Evolutionary conservation across 2,797 vertebrate genomes (phyloP), one percentile per base, ranked within the genome.

Genomic region (Poeciliopsis infans): DNA sequence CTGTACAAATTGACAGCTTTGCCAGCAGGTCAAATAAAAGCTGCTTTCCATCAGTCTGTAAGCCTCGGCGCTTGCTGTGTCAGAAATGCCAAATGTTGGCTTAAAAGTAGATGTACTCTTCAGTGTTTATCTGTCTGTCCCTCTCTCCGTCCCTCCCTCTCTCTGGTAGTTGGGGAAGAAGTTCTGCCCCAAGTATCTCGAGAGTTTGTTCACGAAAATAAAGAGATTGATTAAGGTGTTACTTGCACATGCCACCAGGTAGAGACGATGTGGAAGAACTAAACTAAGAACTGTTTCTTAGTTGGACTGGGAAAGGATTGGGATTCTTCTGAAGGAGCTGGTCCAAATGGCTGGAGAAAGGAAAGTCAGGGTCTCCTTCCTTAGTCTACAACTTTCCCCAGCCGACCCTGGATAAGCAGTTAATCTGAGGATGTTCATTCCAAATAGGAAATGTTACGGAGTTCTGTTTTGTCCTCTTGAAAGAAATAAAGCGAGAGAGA

Each of bases 1-100:
- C 86, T 55, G 76, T 88, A 84, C 89, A 84, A 85, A 92, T 89
- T 79, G 76, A 82, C 74, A 31, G 77, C 83, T 88, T 90, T 89
- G 89, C 74, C 80, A 82, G 88, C 85, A 81, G 89, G 85, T 91
- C 84, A 76, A 75, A 82, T 76, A 78, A 53, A 51, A 87, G 79
- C 83, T 82, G 75, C 69, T 74, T 81, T 83, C 83, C 80, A 71
- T 79, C 89, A 79, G 86, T 88, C 84, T 83, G 74, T 57, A 85
- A 79, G 84, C 59, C 73, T 77, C 39, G 15, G 25, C 5, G 53
- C 45, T 74, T 31, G 71, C 77, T 74, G 74, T 64, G 75, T 66
- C 69, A 78, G 72, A 82, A 88, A 71, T 49, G 77, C 78, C 68
- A 76, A 33, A 70, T 80, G 79, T 59, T 55, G 68, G 71, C 49